Evolutionary conservation across 2,113 vertebrate species (phyloP).

Genomic region (Dasyprocta punctata): DNA sequence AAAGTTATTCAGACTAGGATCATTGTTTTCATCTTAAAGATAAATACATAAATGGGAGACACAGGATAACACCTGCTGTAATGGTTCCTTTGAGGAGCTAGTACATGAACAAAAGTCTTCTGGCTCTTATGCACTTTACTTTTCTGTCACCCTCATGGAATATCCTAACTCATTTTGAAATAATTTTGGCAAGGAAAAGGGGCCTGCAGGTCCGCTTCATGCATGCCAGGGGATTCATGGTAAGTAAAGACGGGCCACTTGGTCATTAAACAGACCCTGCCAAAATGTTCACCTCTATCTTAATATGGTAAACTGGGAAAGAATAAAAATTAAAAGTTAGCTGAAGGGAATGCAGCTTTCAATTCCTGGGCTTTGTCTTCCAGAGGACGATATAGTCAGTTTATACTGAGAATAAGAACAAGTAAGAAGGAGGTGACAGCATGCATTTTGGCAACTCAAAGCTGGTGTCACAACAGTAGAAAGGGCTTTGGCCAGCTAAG

Average conservation of each 20-base stretch:
- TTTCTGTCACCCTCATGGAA: neutral
- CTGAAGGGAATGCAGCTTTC: neutral
- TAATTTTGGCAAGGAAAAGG: neutral
- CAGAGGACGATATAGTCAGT: neutral
- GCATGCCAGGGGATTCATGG: neutral
- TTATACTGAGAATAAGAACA: neutral
- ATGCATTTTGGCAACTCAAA: neutral
- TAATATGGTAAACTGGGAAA: neutral
- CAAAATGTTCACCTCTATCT: neutral
- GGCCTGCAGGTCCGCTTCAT: neutral
- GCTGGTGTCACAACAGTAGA: neutral
- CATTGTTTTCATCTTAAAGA: neutral
- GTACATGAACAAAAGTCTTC: neutral
- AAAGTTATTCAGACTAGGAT: neutral
- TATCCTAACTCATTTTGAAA: neutral
- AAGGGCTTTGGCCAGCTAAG: neutral
- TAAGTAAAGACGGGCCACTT: neutral
- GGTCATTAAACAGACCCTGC: neutral
- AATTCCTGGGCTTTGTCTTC: neutral
- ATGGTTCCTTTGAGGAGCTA: neutral
- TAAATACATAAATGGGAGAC: neutral
- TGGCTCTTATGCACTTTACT: neutral
- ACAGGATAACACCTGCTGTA: neutral
- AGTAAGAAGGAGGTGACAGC: neutral
- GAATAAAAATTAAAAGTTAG: neutral